Conservation (phyloP, 2,888 invertebrate genomes). For the Eilema depressum region DNA sequence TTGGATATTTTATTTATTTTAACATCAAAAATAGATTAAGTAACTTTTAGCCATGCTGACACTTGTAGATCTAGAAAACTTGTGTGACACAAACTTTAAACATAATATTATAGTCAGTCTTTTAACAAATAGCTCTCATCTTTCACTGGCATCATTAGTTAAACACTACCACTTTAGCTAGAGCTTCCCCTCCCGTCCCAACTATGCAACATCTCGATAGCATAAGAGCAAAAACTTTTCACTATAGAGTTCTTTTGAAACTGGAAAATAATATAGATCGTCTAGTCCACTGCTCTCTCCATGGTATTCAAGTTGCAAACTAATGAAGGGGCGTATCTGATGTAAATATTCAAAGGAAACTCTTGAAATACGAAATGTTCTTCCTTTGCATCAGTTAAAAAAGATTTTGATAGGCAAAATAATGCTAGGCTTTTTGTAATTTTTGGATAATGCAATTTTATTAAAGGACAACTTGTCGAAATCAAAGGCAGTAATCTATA, state of each 20-base stretch:
- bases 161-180: slow-evolving; percentile 54
- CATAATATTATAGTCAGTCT: slow-evolving; percentile 46
- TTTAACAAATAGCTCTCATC: slow-evolving; percentile 71
- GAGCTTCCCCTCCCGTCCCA: slow-evolving; percentile 41
- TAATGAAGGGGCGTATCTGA: slow-evolving; percentile 61
- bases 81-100: slow-evolving; percentile 32
- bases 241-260: slow-evolving; percentile 42
- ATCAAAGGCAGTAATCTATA: neutral
- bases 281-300: slow-evolving; percentile 54
- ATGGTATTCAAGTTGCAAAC: slow-evolving; percentile 61
- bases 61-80: slow-evolving; percentile 23
- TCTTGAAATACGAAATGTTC: slow-evolving; percentile 32
- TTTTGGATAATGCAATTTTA: neutral
- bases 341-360: slow-evolving; percentile 47
- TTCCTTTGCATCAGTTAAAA: neutral
- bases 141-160: slow-evolving; percentile 71
- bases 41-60: neutral
- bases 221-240: slow-evolving; percentile 35
- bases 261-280: slow-evolving; percentile 57
- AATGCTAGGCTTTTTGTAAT: neutral
- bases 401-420: neutral
- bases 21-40: neutral
- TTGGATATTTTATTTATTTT: too few species aligned
- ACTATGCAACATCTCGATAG: slow-evolving; percentile 20
- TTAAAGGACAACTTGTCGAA: neutral